Evolutionary conservation across 2,888 invertebrate genomes (phyloP).

Genomic region (Troilus luridus): DNA sequence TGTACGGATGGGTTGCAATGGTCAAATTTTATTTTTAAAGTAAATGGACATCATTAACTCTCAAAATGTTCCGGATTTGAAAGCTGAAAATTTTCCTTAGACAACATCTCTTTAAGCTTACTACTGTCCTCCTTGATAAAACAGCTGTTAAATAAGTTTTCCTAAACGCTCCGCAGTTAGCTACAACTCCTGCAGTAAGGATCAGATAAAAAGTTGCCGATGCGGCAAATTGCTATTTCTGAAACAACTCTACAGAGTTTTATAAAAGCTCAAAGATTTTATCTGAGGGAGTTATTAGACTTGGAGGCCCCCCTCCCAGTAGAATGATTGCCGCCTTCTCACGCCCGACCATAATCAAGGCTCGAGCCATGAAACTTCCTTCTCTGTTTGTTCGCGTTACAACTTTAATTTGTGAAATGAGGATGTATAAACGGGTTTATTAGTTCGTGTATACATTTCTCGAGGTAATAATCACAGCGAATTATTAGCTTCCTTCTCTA

Average conservation of each 20-base stretch:
- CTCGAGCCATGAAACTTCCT: neutral
- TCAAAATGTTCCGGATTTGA: neutral
- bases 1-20: no score
- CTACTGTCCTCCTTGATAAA: neutral
- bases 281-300: neutral
- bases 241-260: slow-evolving; percentile 16
- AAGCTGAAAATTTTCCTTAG: neutral
- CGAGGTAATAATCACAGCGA: no score
- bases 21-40: no score
- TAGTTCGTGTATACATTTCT: neutral
- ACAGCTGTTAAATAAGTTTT: slow-evolving; percentile 21
- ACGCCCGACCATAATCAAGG: neutral
- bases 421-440: neutral
- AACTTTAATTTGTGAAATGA: slow-evolving; percentile 22
- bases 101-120: neutral
- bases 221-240: slow-evolving; percentile 30
- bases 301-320: neutral
- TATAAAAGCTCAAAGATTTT: slow-evolving; percentile 25
- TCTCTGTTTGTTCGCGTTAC: neutral
- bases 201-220: slow-evolving; percentile 37
- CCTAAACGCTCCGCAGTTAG: neutral
- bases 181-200: neutral
- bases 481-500: neutral
- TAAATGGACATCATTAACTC: neutral
- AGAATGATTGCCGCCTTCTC: neutral